Conservation (phyloP, 2,797 vertebrate genomes). For the Meriones psammophilus region DNA sequence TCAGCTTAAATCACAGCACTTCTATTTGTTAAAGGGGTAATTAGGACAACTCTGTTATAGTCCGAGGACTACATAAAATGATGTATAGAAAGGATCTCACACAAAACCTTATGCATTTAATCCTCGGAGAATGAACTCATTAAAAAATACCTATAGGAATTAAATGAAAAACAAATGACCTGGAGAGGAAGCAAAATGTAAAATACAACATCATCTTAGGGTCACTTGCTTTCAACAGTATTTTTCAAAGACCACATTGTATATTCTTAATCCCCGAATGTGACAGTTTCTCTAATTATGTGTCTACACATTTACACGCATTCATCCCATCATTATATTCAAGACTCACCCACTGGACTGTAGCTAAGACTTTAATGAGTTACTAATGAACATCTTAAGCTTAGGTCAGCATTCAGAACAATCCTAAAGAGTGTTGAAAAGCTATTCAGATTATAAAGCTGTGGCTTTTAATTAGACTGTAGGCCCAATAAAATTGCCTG, state of each 20-base stretch:
- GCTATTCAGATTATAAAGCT: slow-evolving; percentile 67
- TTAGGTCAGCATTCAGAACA: slow-evolving; percentile 75
- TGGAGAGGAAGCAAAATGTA: slow-evolving; percentile 71
- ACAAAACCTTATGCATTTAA: slow-evolving; percentile 59
- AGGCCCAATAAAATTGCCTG: slow-evolving; percentile 52
- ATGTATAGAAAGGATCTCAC: background rate
- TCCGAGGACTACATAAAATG: slow-evolving; percentile 64
- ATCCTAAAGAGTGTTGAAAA: slow-evolving; percentile 71
- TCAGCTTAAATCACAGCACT: slow-evolving; percentile 35
- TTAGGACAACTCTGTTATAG: slow-evolving; percentile 48
- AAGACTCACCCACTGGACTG: slow-evolving; percentile 71
- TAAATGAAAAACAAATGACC: slow-evolving; percentile 66
- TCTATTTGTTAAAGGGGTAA: slow-evolving; percentile 49
- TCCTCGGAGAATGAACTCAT: slow-evolving; percentile 63
- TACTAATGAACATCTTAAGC: slow-evolving; percentile 82
- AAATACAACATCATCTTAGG: slow-evolving; percentile 60
- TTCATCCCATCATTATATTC: slow-evolving; percentile 67
- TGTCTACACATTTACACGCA: slow-evolving; percentile 65
- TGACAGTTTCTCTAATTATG: slow-evolving; percentile 78
- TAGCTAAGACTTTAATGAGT: slow-evolving; percentile 81
- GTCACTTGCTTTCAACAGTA: slow-evolving; percentile 71
- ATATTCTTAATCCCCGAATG: slow-evolving; percentile 71
- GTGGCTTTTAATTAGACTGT: slow-evolving; percentile 78
- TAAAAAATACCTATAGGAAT: slow-evolving; percentile 77
- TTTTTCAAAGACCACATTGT: slow-evolving; percentile 75